Evolutionary conservation across 2,113 vertebrate species (phyloP).

Genomic region (Abramis brama): DNA sequence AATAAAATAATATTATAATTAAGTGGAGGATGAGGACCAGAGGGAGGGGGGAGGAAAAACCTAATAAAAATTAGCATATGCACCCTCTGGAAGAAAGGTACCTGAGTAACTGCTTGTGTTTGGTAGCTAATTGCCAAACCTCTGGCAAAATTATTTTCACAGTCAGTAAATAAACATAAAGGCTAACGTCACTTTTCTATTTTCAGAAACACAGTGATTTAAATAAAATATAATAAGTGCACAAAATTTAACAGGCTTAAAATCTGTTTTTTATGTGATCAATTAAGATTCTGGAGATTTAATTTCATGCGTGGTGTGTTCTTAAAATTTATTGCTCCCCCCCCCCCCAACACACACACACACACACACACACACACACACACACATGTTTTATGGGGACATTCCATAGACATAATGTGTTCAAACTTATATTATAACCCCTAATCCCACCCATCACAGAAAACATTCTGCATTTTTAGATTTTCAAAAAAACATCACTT

Average conservation of each 20-base stretch:
- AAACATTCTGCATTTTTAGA: too few relatives aligned
- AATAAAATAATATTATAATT: neutral
- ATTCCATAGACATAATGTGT: too few relatives aligned
- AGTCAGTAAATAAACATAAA: slow-evolving; percentile 56
- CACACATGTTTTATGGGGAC: too few relatives aligned
- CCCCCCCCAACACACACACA: too few relatives aligned
- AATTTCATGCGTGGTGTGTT: neutral
- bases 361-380: too few relatives aligned
- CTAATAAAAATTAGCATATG: neutral
- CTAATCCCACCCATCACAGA: too few relatives aligned
- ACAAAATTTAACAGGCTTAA: neutral
- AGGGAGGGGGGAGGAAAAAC: neutral
- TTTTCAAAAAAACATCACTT: too few relatives aligned
- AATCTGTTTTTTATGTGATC: neutral
- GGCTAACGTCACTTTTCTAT: slow-evolving; percentile 16
- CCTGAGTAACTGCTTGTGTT: slow-evolving; percentile 46
- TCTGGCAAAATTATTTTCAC: slow-evolving; percentile 42
- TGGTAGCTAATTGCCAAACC: slow-evolving; percentile 44
- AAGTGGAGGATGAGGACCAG: slow-evolving; percentile 14
- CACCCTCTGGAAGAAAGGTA: neutral
- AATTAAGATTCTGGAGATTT: neutral
- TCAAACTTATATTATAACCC: too few relatives aligned
- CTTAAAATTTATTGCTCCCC: neutral
- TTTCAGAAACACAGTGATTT: slow-evolving; percentile 32
- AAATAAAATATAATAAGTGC: slow-evolving; percentile 25